These are phyloP conservation scores for Rhabditophanes sp. DNA, from an alignment of 2,888 invertebrate species.

Conservation along the genomic window DNA sequence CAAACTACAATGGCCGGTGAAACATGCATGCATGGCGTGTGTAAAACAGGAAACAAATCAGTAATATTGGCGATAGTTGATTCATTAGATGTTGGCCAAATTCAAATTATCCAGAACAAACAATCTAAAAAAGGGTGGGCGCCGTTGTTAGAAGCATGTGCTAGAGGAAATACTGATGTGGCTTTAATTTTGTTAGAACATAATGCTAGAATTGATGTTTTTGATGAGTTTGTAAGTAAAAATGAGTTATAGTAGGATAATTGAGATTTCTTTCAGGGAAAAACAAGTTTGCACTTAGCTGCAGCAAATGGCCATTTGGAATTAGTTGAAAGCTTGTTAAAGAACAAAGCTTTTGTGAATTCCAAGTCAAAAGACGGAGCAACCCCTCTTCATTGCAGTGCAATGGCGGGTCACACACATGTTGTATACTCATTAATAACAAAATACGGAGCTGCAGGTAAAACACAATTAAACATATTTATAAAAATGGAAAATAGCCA, in stretches of 20 bases:
- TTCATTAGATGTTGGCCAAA: conserved; percentile 69
- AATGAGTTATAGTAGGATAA: no score
- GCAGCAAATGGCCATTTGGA: conserved; percentile 66
- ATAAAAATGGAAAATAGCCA: no score
- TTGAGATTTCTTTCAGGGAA: no score
- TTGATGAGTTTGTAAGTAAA: no score
- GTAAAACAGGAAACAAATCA: conserved; percentile 73
- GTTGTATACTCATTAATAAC: conserved; percentile 60
- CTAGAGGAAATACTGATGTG: conserved; percentile 82
- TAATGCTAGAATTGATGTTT: conserved; percentile 94
- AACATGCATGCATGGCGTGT: conserved; percentile 86
- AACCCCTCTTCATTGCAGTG: conserved; percentile 87
- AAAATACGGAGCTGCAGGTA: conserved; percentile 69
- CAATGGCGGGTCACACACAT: conserved; percentile 72
- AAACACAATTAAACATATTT: no score
- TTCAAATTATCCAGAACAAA: conserved; percentile 81
- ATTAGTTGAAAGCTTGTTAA: conserved; percentile 58
- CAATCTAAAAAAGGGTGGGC: conserved; percentile 82
- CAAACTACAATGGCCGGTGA: conserved; percentile 63
- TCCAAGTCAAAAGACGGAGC: conserved; percentile 84
- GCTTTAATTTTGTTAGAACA: conserved; percentile 51
- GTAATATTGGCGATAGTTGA: conserved; percentile 81
- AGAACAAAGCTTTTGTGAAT: conserved; percentile 93
- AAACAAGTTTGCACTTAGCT: conserved; percentile 83
- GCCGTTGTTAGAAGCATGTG: conserved; percentile 81